Percentiles rank a stretch among this genome's conserved stretches.
Evolutionary conservation across 2,888 invertebrate species (phyloP).

Genomic region (Dasysyrphus tricinctus): DNA sequence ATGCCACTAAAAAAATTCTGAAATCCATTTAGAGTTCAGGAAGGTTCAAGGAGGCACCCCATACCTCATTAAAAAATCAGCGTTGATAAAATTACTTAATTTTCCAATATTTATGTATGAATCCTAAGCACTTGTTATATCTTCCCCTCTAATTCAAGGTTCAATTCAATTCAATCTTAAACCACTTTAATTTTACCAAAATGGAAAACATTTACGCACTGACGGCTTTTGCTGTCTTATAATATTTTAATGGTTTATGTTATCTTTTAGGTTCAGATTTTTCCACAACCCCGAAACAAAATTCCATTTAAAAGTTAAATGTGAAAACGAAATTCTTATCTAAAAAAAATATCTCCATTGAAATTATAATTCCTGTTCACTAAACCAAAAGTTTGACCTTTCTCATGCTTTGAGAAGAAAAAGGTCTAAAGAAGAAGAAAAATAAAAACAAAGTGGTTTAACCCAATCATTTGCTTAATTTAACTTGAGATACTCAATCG

Average conservation of each 20-base stretch:
- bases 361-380: not conserved
- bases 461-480: slow-evolving; percentile 1
- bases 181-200: too few relatives aligned
- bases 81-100: too few relatives aligned
- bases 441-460: not conserved
- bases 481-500: not conserved
- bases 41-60: too few relatives aligned
- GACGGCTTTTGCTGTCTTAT: not conserved
- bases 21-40: too few relatives aligned
- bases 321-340: not conserved
- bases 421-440: not conserved
- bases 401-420: not conserved
- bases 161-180: too few relatives aligned
- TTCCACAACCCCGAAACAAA: not conserved
- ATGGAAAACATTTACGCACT: not conserved
- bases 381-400: slow-evolving; percentile 2
- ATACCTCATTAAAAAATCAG: too few relatives aligned
- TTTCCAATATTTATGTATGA: too few relatives aligned
- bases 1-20: too few relatives aligned
- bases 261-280: not conserved
- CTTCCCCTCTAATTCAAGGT: too few relatives aligned
- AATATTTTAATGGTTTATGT: not conserved
- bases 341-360: not conserved
- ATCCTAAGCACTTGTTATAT: too few relatives aligned
- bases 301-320: not conserved